phyloP scores from a whole-genome alignment of 2,113 vertebrate genomes.

The Halichoeres trimaculatus region DNA sequence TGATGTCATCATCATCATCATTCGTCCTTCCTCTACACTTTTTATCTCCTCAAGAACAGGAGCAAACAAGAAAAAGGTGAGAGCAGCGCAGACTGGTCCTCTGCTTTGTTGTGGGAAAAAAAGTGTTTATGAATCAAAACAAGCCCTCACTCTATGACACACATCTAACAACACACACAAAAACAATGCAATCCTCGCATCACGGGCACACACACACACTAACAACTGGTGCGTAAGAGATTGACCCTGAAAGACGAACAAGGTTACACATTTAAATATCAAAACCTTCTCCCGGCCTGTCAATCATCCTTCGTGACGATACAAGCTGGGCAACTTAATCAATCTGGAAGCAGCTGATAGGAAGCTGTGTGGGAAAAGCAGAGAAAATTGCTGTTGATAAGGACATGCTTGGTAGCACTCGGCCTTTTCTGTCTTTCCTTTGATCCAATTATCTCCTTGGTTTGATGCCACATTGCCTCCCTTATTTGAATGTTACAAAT shows the following conservation, averaged over 20 bases:
- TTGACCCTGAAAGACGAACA: slow-evolving; percentile 56
- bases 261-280: slow-evolving; percentile 75
- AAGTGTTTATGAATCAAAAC: slow-evolving; percentile 54
- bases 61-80: slow-evolving; percentile 17
- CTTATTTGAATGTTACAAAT: slow-evolving; percentile 40
- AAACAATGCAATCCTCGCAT: slow-evolving; percentile 19
- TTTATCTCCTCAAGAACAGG: slow-evolving; percentile 21
- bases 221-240: slow-evolving; percentile 59
- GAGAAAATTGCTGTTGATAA: slow-evolving; percentile 73
- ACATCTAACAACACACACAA: slow-evolving; percentile 37
- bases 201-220: slow-evolving; percentile 20
- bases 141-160: slow-evolving; percentile 35
- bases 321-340: slow-evolving; percentile 47
- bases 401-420: slow-evolving; percentile 46
- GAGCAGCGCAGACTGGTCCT: background rate
- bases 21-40: background rate
- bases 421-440: slow-evolving; percentile 54
- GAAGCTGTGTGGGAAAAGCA: slow-evolving; percentile 51
- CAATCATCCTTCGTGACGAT: slow-evolving; percentile 60
- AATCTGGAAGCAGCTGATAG: slow-evolving; percentile 68
- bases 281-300: slow-evolving; percentile 74
- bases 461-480: slow-evolving; percentile 28
- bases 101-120: slow-evolving; percentile 51
- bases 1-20: slow-evolving; percentile 4
- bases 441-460: slow-evolving; percentile 65